These are phyloP conservation scores for Uria lomvia DNA, from an alignment of 2,113 vertebrate genomes.

Conservation along the genomic window DNA sequence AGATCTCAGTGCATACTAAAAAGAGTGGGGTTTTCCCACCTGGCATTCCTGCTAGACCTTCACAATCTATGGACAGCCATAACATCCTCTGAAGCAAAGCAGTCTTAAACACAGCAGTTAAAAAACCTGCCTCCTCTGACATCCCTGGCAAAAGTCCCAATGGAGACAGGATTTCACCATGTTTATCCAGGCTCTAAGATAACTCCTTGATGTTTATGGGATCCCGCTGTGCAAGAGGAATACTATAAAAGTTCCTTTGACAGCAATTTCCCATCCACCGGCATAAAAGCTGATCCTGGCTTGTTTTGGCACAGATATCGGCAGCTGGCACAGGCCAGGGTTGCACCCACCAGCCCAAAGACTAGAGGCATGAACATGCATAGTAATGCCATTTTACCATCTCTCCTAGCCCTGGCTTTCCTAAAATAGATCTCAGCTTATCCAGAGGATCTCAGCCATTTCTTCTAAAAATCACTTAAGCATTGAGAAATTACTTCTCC, in stretches of 20 bases:
- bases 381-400: background rate
- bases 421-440: background rate
- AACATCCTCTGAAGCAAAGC: background rate
- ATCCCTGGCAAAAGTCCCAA: background rate
- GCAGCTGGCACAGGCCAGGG: background rate
- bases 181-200: background rate
- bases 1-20: background rate
- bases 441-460: background rate
- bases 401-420: background rate
- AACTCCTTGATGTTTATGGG: background rate
- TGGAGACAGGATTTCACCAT: background rate
- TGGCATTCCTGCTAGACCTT: background rate
- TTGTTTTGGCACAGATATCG: background rate
- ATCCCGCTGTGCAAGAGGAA: background rate
- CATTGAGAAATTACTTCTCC: background rate
- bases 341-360: background rate
- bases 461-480: background rate
- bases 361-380: accelerated
- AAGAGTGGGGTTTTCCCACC: background rate
- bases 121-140: background rate
- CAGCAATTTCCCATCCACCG: background rate
- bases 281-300: background rate
- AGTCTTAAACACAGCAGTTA: background rate
- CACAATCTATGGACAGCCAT: background rate
- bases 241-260: background rate